These are phyloP conservation scores for Tribolium freemani DNA, from an alignment of 2,888 invertebrate species.

Conservation along the genomic window DNA sequence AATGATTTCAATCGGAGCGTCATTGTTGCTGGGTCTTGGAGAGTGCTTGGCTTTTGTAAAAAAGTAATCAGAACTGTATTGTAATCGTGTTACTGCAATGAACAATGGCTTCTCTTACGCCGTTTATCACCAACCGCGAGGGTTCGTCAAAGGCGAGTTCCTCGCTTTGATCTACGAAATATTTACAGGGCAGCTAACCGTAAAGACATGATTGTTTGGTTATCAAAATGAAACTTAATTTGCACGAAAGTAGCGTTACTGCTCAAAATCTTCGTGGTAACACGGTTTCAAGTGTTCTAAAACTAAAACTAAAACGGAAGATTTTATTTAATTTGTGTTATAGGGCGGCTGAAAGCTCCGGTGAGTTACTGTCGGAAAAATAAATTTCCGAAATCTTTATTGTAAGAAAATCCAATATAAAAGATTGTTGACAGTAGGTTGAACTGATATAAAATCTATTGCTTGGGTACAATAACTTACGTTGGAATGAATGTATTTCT, in stretches of 20 bases:
- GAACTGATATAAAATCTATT: not conserved
- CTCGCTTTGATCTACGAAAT: constrained; percentile 39
- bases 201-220: constrained; percentile 33
- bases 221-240: constrained; percentile 32
- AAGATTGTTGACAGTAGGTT: not conserved
- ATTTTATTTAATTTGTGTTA: not conserved
- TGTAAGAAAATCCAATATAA: not conserved
- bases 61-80: constrained; percentile 42
- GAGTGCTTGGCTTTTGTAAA: constrained; percentile 19
- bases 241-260: not conserved
- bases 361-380: not conserved
- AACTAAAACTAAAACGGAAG: not conserved
- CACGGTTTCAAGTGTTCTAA: not conserved
- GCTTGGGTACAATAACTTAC: not conserved
- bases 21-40: constrained; percentile 32
- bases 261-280: not conserved
- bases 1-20: constrained; percentile 37
- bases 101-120: constrained; percentile 35
- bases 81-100: constrained; percentile 43
- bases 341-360: not conserved
- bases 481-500: not conserved
- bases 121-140: constrained; percentile 23
- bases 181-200: constrained; percentile 25
- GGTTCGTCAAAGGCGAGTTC: constrained; percentile 31
- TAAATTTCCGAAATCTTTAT: not conserved